Evolutionary conservation across 2,113 vertebrate genomes (phyloP).

Genomic region (Panthera uncia): DNA sequence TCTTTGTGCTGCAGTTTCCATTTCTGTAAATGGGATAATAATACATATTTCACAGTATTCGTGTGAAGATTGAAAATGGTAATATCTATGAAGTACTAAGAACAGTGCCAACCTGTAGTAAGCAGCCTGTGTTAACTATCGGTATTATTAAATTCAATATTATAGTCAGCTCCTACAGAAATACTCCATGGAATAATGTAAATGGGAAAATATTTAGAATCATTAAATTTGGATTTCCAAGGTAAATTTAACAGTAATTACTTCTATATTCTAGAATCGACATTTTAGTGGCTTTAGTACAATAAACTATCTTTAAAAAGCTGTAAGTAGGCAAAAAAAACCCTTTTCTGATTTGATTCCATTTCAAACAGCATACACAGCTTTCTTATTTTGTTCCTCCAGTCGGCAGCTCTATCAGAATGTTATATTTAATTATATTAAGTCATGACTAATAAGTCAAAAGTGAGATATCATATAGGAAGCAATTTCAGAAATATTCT

Average conservation of each 20-base stretch:
- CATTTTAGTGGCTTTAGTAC: not conserved
- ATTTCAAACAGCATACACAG: not conserved
- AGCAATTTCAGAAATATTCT: slow-evolving; percentile 14
- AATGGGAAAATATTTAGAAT: not conserved
- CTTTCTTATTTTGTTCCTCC: not conserved
- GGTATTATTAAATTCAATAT: not conserved
- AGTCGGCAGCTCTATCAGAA: not conserved
- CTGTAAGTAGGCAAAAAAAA: not conserved
- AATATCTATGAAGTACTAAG: not conserved
- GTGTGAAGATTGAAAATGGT: not conserved
- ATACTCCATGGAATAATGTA: not conserved
- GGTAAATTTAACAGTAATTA: not conserved
- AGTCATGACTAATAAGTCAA: not conserved
- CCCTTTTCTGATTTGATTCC: not conserved
- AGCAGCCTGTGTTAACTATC: not conserved
- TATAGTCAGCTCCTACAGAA: not conserved
- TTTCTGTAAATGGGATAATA: not conserved
- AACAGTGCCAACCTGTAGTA: not conserved
- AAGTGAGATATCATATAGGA: not conserved
- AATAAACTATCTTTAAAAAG: not conserved
- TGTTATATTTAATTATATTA: not conserved
- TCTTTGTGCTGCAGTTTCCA: not conserved
- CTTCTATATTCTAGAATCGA: not conserved
- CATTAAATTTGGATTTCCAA: slow-evolving; percentile 7
- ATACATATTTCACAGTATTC: not conserved